These are phyloP conservation scores for Psittacula derbiana DNA, from an alignment of 2,797 vertebrate species.

Conservation along the genomic window DNA sequence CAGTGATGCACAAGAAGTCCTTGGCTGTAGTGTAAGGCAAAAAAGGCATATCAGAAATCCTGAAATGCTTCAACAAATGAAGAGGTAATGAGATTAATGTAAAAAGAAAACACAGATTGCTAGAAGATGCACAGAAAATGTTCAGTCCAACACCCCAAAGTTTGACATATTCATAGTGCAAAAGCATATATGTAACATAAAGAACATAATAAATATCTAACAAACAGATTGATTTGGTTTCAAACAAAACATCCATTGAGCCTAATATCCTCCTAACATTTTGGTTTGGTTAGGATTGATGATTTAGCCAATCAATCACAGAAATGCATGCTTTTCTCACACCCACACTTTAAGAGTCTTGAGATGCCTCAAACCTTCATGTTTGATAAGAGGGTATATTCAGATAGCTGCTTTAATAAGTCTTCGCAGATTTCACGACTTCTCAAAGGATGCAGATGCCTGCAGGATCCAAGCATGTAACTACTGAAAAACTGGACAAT, in stretches of 20 bases:
- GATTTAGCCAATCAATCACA: neutral
- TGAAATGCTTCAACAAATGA: neutral
- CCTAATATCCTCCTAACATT: neutral
- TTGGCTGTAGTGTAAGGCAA: neutral
- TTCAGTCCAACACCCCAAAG: rapidly evolving
- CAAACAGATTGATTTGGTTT: neutral
- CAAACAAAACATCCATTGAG: neutral
- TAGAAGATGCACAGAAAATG: neutral
- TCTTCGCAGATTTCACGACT: neutral
- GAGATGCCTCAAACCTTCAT: neutral
- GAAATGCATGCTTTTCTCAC: neutral
- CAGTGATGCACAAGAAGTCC: neutral
- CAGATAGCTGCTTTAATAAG: neutral
- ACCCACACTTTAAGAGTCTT: neutral
- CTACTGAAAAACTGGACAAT: neutral
- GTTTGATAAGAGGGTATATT: neutral
- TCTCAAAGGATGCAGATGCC: neutral
- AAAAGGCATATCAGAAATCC: neutral
- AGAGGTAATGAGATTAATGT: neutral
- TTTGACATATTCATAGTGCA: neutral
- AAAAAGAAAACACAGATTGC: neutral
- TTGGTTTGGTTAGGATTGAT: neutral
- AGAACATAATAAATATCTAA: neutral
- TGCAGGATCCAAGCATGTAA: neutral
- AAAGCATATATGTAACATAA: neutral